Evolutionary conservation across 2,113 vertebrate genomes (phyloP).

Genomic region (Amphiprion percula): DNA sequence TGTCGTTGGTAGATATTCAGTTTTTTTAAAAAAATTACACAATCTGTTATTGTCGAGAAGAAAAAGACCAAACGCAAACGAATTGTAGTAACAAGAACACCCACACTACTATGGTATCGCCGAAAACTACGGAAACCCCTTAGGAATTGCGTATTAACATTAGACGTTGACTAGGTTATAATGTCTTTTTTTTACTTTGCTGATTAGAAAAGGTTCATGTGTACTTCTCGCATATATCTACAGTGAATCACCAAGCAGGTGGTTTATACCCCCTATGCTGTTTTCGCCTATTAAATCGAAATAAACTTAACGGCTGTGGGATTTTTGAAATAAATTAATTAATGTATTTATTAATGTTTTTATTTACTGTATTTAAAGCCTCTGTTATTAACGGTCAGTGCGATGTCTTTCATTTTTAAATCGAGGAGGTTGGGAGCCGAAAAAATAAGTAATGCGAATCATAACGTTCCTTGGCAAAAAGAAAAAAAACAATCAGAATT

Average conservation of each 20-base stretch:
- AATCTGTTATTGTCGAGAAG: rapidly evolving
- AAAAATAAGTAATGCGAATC: too few relatives aligned
- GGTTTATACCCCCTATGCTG: neutral
- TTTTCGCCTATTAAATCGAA: neutral
- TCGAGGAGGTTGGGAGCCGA: too few relatives aligned
- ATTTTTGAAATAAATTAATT: too few relatives aligned
- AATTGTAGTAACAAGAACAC: neutral
- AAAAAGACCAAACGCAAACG: neutral
- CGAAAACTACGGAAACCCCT: slow-evolving; percentile 76
- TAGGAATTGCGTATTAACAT: slow-evolving; percentile 22
- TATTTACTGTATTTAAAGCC: too few relatives aligned
- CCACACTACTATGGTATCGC: slow-evolving; percentile 62
- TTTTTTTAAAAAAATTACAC: neutral
- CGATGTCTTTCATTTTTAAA: too few relatives aligned
- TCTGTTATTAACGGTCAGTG: too few relatives aligned
- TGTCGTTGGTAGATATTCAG: rapidly evolving
- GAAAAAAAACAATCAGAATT: slow-evolving; percentile 24
- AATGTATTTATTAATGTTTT: too few relatives aligned
- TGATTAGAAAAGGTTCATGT: neutral
- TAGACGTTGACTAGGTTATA: neutral
- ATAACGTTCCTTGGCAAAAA: too few relatives aligned
- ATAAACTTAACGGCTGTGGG: neutral
- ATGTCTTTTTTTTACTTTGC: neutral
- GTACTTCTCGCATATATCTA: neutral
- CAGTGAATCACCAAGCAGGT: neutral